These are phyloP conservation scores for Rhombomys opimus DNA, from an alignment of 2,113 vertebrate species.

Conservation along the genomic window DNA sequence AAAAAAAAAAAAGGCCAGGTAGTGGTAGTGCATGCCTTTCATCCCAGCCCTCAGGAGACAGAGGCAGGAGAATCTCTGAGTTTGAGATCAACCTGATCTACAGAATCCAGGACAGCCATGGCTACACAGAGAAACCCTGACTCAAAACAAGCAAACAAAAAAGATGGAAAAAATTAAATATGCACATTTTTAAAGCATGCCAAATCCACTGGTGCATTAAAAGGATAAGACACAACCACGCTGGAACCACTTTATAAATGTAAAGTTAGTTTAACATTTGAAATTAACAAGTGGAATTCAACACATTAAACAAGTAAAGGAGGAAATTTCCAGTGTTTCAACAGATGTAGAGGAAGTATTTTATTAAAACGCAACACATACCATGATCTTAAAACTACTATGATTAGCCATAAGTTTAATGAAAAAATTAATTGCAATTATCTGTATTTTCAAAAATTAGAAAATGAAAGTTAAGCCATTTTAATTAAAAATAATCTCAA, in stretches of 20 bases:
- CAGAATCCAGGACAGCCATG: background rate
- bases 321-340: constrained; percentile 1
- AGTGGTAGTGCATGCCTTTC: background rate
- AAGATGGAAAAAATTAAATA: background rate
- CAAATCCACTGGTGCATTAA: background rate
- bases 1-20: background rate
- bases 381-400: constrained; percentile 23
- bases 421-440: constrained; percentile 31
- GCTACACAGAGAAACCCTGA: background rate
- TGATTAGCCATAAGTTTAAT: background rate
- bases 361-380: constrained; percentile 53
- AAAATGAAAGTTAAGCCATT: constrained; percentile 51
- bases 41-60: background rate
- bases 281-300: constrained; percentile 26
- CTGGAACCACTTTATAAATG: constrained; percentile 7
- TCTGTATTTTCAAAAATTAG: constrained; percentile 39
- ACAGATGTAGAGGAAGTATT: background rate
- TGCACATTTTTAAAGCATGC: background rate
- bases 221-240: background rate
- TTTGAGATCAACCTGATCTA: background rate
- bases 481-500: constrained; percentile 61
- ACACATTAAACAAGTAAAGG: background rate
- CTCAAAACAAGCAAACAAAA: background rate
- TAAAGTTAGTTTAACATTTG: constrained; percentile 23
- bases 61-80: background rate